A percentile compares a stretch with the other conserved stretches of the same genome.
phyloP scores from a whole-genome alignment of 2,888 invertebrate genomes.

The Leptinotarsa peninsularis region DNA sequence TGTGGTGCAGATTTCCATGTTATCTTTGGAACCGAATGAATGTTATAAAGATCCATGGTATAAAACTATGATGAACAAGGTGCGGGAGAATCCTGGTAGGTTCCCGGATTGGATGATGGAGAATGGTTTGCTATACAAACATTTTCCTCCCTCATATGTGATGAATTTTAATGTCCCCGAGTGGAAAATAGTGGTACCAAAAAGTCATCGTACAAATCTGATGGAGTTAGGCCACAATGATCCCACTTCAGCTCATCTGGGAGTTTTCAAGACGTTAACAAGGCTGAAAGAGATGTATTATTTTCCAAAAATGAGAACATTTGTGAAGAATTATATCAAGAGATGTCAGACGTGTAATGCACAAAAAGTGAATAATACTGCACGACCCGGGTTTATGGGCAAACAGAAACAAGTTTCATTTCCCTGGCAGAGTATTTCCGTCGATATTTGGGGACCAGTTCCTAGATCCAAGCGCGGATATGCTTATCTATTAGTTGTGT shows the following conservation, averaged over 20 bases:
- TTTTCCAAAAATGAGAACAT: background rate
- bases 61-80: background rate
- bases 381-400: background rate
- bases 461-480: background rate
- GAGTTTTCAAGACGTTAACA: too few species aligned
- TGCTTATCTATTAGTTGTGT: background rate
- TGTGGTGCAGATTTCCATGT: background rate
- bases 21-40: background rate
- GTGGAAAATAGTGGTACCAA: too few species aligned
- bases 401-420: background rate
- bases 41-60: background rate
- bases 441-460: background rate
- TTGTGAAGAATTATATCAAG: background rate
- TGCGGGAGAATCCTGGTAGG: background rate
- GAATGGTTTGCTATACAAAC: background rate
- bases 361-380: background rate
- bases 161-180: too few species aligned
- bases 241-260: too few species aligned
- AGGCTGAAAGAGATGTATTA: too few species aligned
- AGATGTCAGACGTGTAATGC: background rate
- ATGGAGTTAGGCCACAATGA: too few species aligned
- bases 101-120: background rate
- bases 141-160: background rate
- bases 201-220: too few species aligned
- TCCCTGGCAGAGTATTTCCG: background rate